Conservation (phyloP, 1,140 invertebrate genomes). For the Chymomyza costata region DNA sequence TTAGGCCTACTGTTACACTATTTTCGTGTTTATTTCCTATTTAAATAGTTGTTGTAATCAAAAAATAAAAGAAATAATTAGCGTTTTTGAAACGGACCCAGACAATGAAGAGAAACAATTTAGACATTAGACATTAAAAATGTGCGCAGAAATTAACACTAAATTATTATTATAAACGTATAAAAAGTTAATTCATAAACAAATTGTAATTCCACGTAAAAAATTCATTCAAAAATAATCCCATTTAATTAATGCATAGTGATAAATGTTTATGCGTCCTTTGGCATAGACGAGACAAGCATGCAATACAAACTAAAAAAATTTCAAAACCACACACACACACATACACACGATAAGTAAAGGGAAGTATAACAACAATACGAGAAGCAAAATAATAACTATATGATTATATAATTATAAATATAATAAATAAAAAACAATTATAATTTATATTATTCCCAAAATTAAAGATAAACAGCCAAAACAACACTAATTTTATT, state of each 20-base stretch:
- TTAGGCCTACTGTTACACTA: constrained; percentile 20
- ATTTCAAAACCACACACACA: constrained; percentile 40
- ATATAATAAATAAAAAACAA: no score
- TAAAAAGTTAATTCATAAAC: constrained; percentile 4
- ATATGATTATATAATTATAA: constrained; percentile 53
- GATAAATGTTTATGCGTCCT: constrained; percentile 53
- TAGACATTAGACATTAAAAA: constrained; percentile 46
- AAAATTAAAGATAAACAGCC: constrained; percentile 71
- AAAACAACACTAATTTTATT: constrained; percentile 42
- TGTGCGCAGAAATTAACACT: constrained; percentile 41
- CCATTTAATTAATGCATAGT: constrained; percentile 58
- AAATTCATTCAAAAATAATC: constrained; percentile 56
- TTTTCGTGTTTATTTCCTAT: constrained; percentile 34
- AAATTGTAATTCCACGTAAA: constrained; percentile 59
- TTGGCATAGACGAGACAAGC: constrained; percentile 41
- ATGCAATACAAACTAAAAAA: constrained; percentile 37
- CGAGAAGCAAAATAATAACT: constrained; percentile 67
- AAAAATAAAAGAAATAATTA: constrained; percentile 24
- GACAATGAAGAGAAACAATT: constrained; percentile 52
- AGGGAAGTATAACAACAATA: constrained; percentile 68
- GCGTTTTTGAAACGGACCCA: constrained; percentile 59
- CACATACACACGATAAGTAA: constrained; percentile 58
- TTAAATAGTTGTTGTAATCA: constrained; percentile 57
- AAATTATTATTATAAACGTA: constrained; percentile 29
- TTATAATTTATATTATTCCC: constrained; percentile 74